Evolutionary conservation across 1,140 invertebrate genomes (phyloP).

Genomic region (Panulirus ornatus): DNA sequence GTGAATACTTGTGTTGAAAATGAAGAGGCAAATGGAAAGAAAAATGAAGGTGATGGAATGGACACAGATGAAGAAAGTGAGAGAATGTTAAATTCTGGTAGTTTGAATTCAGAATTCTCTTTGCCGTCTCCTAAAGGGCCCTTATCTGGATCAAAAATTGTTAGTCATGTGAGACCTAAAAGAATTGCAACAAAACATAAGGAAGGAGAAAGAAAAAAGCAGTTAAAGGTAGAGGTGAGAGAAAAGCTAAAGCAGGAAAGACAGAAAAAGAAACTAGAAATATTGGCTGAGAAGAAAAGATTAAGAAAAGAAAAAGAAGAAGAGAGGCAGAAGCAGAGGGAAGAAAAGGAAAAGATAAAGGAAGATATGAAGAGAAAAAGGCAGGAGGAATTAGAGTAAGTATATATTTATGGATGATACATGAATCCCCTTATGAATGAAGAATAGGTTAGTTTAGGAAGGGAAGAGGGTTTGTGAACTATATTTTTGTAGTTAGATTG

Average conservation of each 20-base stretch:
- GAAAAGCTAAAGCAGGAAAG: neutral
- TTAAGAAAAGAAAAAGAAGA: neutral
- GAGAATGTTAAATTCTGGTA: too few species aligned
- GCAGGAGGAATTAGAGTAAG: conserved; percentile 69
- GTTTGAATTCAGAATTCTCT: too few species aligned
- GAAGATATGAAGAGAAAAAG: conserved; percentile 71
- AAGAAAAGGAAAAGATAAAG: conserved; percentile 40
- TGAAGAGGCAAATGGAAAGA: neutral
- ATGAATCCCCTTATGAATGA: too few species aligned
- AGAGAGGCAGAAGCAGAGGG: neutral
- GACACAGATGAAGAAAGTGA: neutral
- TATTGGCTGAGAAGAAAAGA: neutral
- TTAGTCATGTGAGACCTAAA: neutral
- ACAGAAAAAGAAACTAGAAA: neutral
- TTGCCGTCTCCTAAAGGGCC: too few species aligned
- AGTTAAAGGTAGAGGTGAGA: neutral
- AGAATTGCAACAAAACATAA: neutral
- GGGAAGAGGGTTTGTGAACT: too few species aligned
- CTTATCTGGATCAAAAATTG: too few species aligned
- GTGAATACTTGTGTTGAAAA: neutral
- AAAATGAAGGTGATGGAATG: neutral
- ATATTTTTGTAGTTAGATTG: too few species aligned
- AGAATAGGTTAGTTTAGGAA: too few species aligned
- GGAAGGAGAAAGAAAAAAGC: neutral
- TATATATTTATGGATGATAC: too few species aligned